Evolutionary conservation across 2,797 vertebrate species (phyloP), one percentile per base, ranked within the genome.

Genomic region (Nothura maculosa): DNA sequence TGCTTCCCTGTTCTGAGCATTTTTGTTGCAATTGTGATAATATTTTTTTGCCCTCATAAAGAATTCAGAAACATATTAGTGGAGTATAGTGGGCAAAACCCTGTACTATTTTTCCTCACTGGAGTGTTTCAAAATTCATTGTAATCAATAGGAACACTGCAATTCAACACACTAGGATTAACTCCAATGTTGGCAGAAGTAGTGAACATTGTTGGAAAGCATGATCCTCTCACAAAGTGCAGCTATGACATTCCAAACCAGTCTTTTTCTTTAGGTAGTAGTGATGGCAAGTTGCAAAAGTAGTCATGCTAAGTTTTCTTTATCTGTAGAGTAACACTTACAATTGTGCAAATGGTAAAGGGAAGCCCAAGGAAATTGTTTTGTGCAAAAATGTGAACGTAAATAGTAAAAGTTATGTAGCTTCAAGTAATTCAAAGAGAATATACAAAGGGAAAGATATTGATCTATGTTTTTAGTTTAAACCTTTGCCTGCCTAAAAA

Each of bases 1-100:
- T 63, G 1, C 38, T 91, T 88, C 5, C 40, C 12, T 70, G 0
- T 55, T 76, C 47, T 69, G 1, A n/a, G 2, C 3, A 10, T 1
- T 60, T 22, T 36, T 36, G n/a, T 34, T 70, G 42, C 19, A 67
- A 43, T 54, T 38, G 15, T 67, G 38, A 20, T 1, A 2, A 38
- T 40, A 3, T 52, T 34, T 40, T 50, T 22, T 77, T 72, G 36
- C 19, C 24, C 68, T 24, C 22, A 7, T 30, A 22, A 38, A 34
- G n/a, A 63, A 36, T 76, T 81, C 27, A 66, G 40, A 85, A 90
- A 55, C 7, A 15, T 24, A 52, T 9, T 74, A 72, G 74, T 57
- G 69, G 40, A 61, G 2, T 32, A n/a, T 36, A 10, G 27, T 68
- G 36, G 15, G 36, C 64, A 64, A 77, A 58, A 11, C 5, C 13